Base-by-base conservation (phyloP, 2,113 vertebrate genomes). In the Anhinga rufa region DNA sequence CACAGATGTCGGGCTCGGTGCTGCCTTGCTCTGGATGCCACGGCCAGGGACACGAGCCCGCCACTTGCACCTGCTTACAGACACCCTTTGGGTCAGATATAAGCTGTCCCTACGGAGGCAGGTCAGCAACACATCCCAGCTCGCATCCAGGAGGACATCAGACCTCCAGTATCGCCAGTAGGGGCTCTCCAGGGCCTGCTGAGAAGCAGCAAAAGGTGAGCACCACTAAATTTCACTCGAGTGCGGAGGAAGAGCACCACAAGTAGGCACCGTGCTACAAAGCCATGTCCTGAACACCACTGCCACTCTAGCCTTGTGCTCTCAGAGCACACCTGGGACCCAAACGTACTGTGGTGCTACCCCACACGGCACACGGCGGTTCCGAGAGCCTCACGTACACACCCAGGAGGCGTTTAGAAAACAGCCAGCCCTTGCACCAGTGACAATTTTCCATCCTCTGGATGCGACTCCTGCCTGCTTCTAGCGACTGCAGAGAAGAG, bases 281-380 rank as follows among this genome's bases (percentile, higher is more conserved):
- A 77, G 4, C 32, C 58, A 5, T 1, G 29, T 16, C 38, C 62
- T 60, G 18, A 51, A 34, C 42, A 49, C 2, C 14, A 24, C 66
- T 44, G 9, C 0, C 5, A 22, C 70, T 20, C 60, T 9, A 13
- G 7, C n/a, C 46, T 28, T 15, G 74, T 10, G 69, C 8, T 90
- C 49, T 32, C 14, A 7, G 32, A 21, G 40, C n/a, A 38, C 1
- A 0, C 10, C 18, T 55, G 21, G 55, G 61, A 66, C 14, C 5
- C 19, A 44, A 32, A 68, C 0, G 0, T 14, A 24, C 25, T 1
- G 6, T 38, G 44, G 3, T 38, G 42, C 40, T 10, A 32, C 34
- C 22, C 44, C 46, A 7, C 3, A 11, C 0, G 9, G 42, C 57
- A 52, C 42, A 9, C 0, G 0, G 17, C 29, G 36, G 9, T 28